Evolutionary conservation across 92 coral and sea anemone species (phyloP).

Genomic region (Parazoanthus darwini): DNA sequence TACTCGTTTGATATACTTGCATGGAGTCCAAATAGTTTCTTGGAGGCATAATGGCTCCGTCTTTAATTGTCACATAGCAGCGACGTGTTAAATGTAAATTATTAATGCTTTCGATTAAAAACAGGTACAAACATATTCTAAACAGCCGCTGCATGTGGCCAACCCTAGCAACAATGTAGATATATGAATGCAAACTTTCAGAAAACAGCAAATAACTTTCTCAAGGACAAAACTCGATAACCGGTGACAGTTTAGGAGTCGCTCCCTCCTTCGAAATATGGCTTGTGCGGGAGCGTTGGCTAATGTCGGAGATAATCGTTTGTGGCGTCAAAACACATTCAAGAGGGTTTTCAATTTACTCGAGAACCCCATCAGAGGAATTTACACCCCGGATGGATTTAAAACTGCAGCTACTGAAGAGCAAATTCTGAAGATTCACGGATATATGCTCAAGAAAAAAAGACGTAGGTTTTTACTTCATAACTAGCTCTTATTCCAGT

Average conservation of each 20-base stretch:
- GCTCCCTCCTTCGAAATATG: background rate
- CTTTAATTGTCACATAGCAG: background rate
- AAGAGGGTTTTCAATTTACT: slow-evolving; percentile 65
- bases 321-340: slow-evolving; percentile 61
- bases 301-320: background rate
- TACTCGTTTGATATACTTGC: background rate
- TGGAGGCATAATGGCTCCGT: background rate
- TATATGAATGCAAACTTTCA: background rate
- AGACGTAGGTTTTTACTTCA: slow-evolving; percentile 2
- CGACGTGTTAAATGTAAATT: slow-evolving; percentile 23
- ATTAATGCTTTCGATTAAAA: slow-evolving; percentile 10
- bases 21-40: background rate
- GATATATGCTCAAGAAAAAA: slow-evolving; percentile 12
- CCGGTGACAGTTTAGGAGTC: background rate
- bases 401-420: background rate
- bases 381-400: slow-evolving; percentile 18
- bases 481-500: background rate
- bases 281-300: background rate
- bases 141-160: background rate
- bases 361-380: slow-evolving; percentile 52
- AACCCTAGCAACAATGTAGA: slow-evolving; percentile 27
- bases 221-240: background rate
- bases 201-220: background rate
- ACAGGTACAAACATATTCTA: background rate
- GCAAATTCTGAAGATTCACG: slow-evolving; percentile 6